Evolutionary conservation across 2,113 vertebrate genomes (phyloP).

Genomic region (Caranx ignobilis): DNA sequence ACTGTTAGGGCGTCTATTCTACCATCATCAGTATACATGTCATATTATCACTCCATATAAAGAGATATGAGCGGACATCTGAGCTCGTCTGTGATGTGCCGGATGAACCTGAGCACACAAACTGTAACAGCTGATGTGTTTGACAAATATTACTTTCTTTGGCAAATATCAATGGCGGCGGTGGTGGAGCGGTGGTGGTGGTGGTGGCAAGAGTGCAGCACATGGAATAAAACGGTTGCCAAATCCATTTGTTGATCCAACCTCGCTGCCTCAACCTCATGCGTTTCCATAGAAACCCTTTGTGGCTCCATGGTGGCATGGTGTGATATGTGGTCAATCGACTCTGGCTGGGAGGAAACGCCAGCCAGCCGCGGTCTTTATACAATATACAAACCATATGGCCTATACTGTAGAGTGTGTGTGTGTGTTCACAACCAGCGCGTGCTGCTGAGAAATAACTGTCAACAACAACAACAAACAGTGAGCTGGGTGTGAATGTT

Average conservation of each 20-base stretch:
- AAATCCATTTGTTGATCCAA: conserved; percentile 38
- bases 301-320: conserved; percentile 17
- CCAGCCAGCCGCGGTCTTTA: neutral
- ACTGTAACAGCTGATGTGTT: neutral
- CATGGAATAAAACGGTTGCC: conserved; percentile 22
- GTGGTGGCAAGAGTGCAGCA: neutral
- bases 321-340: conserved; percentile 36
- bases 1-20: no score
- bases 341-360: conserved; percentile 22
- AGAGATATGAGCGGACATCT: no score
- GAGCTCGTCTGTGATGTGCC: neutral
- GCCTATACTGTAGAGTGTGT: neutral
- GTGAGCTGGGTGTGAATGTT: conserved; percentile 41
- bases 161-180: neutral
- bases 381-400: conserved; percentile 40
- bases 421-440: conserved; percentile 4
- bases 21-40: no score
- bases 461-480: conserved; percentile 53
- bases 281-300: conserved; percentile 70
- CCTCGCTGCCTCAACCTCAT: conserved; percentile 11
- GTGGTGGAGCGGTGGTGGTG: neutral
- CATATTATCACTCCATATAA: no score
- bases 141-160: neutral
- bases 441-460: conserved; percentile 29
- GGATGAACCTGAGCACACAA: conserved; percentile 9